A percentile compares a stretch with the other conserved stretches of the same genome.
These are phyloP conservation scores for Schizotus pectinicornis DNA, from an alignment of 2,888 invertebrate genomes.

Conservation along the genomic window DNA sequence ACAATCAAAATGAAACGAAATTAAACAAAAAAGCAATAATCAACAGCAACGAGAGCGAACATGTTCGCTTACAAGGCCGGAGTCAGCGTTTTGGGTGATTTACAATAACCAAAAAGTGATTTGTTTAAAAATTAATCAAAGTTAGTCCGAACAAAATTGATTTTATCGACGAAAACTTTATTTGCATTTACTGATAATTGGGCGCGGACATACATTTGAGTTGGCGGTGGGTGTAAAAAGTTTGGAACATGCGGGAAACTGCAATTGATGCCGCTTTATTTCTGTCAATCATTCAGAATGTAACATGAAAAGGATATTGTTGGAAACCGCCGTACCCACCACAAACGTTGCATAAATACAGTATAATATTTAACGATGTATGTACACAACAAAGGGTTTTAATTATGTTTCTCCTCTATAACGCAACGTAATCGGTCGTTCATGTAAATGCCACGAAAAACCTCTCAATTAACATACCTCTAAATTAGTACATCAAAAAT, in stretches of 20 bases:
- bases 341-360: too few relatives aligned
- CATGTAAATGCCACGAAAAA: slow-evolving; percentile 17
- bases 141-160: slow-evolving; percentile 5
- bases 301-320: background rate
- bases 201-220: background rate
- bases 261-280: background rate
- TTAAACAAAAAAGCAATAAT: slow-evolving; percentile 2
- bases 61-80: background rate
- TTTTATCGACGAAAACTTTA: slow-evolving; percentile 13
- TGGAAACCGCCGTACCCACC: background rate
- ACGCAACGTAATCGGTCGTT: slow-evolving; percentile 7
- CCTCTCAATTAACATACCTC: slow-evolving; percentile 21
- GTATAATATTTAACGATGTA: slow-evolving; percentile 5
- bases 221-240: background rate
- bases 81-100: slow-evolving; percentile 18
- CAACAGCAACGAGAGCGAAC: background rate
- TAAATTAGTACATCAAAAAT: slow-evolving; percentile 19
- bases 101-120: slow-evolving; percentile 16
- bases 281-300: background rate
- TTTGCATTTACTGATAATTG: slow-evolving; percentile 8
- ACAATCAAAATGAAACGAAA: background rate
- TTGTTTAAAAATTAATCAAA: slow-evolving; percentile 24
- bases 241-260: background rate
- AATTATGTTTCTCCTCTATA: slow-evolving; percentile 6
- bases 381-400: slow-evolving; percentile 15